Percentiles rank a stretch among this genome's conserved stretches.
Evolutionary conservation across 2,797 vertebrate genomes (phyloP).

Genomic region (Caiman crocodilus): DNA sequence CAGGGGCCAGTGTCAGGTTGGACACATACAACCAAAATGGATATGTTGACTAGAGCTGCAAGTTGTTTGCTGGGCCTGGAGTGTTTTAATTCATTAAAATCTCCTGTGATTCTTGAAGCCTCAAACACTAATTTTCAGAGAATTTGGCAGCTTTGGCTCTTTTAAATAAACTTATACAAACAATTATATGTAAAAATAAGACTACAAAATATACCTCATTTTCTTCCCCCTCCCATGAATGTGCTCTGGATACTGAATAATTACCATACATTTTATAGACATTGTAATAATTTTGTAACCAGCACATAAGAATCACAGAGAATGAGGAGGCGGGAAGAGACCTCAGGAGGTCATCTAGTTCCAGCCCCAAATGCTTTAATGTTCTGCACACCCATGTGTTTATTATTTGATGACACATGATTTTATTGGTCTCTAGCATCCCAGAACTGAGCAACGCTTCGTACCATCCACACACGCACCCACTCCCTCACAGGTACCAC

Average conservation of each 20-base stretch:
- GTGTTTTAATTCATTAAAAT: not conserved
- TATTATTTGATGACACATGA: not conserved
- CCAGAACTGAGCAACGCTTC: not conserved
- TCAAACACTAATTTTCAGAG: not conserved
- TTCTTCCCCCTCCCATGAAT: not conserved
- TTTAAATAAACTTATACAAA: not conserved
- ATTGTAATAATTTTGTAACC: not conserved
- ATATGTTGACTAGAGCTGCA: not conserved
- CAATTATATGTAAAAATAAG: no score
- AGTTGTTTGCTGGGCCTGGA: not conserved
- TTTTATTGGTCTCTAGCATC: not conserved
- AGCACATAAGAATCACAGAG: not conserved
- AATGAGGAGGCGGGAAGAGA: no score
- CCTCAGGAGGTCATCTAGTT: no score
- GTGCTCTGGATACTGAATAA: not conserved
- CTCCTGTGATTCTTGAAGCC: not conserved
- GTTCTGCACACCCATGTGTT: not conserved
- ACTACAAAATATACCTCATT: no score
- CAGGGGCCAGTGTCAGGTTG: not conserved
- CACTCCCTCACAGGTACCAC: fast-evolving
- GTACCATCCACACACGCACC: fast-evolving
- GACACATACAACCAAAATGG: not conserved
- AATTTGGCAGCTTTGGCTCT: not conserved
- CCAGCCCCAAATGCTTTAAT: not conserved
- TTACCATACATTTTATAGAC: not conserved